Base-by-base conservation (phyloP, 2,888 invertebrate genomes). In the Prosapia bicincta region DNA sequence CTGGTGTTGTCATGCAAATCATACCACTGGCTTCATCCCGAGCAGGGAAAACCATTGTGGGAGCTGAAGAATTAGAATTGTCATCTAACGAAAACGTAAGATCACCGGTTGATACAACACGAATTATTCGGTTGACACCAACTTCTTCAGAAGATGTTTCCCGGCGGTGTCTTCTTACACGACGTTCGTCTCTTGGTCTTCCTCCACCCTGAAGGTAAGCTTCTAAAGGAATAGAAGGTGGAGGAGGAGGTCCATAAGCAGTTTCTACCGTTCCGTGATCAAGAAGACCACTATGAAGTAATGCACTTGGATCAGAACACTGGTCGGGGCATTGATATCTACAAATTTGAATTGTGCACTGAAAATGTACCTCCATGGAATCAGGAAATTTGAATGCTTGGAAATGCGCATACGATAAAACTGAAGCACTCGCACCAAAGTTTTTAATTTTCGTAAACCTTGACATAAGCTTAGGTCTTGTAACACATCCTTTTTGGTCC, bases 361-460 rank as follows among this genome's bases (percentile, higher is more conserved):
- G 97, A 92, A 97, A 97, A 89, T 96, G 96, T 2, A 97, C 97
- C 84, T 97, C 96, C 96, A 97, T 97, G 13, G 96, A 96, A 85
- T 97, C 97, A 0, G 97, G 97, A 90, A 97, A 97, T 86, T 97
- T 97, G 88, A 97, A 97, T 6, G 97, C 97, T 86, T 97, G 96
- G 93, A 97, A 97, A 86, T 97, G 96, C 15, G 97, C 96, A 84
- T 96, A 97, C 72, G 96, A 96, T 20, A 97, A 96, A 3, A 97
- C 97, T 0, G 96, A 96, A 3, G 97, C 97, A 26, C 96, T 95
- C 0, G 96, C 94, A 0, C 97, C 97, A 83, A 97, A 97, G 88
- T 97, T 96, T 87, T 96, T 96, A 80, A 97, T 95, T 86, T 97
- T 97, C 83, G 96, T 96, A 92, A 97, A 97, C 85, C 94, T 93